Conservation (phyloP, 1,140 invertebrate genomes). For the Drosophila leontia region DNA sequence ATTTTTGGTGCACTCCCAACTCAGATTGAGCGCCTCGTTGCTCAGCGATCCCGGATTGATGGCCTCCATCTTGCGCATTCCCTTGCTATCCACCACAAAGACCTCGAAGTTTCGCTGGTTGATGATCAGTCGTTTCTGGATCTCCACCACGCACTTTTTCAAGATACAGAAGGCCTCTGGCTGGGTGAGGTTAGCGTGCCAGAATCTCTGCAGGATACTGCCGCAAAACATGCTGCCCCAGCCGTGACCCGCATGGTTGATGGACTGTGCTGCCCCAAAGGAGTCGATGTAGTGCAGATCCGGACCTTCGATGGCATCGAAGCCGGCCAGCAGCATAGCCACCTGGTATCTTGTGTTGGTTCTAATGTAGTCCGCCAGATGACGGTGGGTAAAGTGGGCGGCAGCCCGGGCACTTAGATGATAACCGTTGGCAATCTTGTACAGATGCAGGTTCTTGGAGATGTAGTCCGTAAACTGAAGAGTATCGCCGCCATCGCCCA, state of each 20-base stretch:
- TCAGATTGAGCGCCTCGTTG: conserved; percentile 19
- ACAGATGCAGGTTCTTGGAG: conserved; percentile 98
- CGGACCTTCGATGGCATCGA: conserved; percentile 91
- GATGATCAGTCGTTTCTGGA: conserved; percentile 95
- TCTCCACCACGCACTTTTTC: conserved; percentile 94
- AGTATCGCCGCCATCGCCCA: conserved; percentile 98
- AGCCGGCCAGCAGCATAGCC: conserved; percentile 85
- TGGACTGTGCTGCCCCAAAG: conserved; percentile 92
- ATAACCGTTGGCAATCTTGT: conserved; percentile 99
- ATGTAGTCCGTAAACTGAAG: conserved; percentile 99
- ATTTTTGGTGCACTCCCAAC: conserved; percentile 3
- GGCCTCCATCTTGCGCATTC: conserved; percentile 89
- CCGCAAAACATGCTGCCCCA: conserved; percentile 97
- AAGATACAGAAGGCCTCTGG: conserved; percentile 93
- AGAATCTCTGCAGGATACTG: conserved; percentile 95
- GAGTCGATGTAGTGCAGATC: conserved; percentile 94
- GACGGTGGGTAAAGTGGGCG: conserved; percentile 95
- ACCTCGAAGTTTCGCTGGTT: conserved; percentile 97
- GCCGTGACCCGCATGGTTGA: conserved; percentile 96
- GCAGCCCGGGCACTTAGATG: conserved; percentile 96
- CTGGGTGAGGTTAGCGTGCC: conserved; percentile 91
- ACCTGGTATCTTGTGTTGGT: conserved; percentile 89
- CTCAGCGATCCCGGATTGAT: conserved; percentile 86
- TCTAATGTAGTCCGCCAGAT: conserved; percentile 96
- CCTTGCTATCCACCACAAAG: conserved; percentile 93